These are phyloP conservation scores for Numenius arquata DNA, from an alignment of 2,113 vertebrate species.

Conservation along the genomic window DNA sequence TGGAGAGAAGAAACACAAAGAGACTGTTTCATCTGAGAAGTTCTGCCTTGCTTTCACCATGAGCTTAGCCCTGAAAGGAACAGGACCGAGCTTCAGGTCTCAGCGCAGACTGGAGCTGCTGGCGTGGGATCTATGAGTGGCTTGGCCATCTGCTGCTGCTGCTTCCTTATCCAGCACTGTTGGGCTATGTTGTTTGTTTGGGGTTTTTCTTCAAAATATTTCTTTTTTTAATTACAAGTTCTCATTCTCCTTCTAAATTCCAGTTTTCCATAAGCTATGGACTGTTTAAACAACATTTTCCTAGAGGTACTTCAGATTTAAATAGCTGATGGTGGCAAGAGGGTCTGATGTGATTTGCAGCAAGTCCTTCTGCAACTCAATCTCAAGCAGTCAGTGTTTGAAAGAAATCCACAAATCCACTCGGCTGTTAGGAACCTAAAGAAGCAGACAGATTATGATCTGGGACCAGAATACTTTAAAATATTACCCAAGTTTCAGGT, in stretches of 20 bases:
- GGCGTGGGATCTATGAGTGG: background rate
- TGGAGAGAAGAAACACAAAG: background rate
- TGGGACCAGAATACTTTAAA: background rate
- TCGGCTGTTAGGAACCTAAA: background rate
- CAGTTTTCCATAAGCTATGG: background rate
- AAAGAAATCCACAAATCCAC: background rate
- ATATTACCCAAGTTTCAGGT: background rate
- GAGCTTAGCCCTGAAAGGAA: background rate
- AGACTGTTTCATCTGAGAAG: background rate
- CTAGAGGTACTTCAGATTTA: background rate
- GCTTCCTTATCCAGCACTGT: background rate
- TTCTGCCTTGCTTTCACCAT: background rate
- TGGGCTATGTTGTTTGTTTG: background rate
- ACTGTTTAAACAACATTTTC: background rate
- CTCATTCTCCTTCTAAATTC: background rate
- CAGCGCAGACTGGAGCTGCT: background rate
- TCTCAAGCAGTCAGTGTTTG: background rate
- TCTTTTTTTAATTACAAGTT: background rate
- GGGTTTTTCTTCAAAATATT: too few relatives aligned
- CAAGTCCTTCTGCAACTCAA: background rate
- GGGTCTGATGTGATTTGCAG: background rate
- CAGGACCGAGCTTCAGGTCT: background rate
- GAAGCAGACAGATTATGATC: background rate
- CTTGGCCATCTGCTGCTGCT: rapidly evolving
- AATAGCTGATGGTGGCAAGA: background rate